Percentiles rank a stretch among this genome's conserved stretches.
Conservation (phyloP, 2,888 invertebrate genomes). For the Cryptosula pallasiana region DNA sequence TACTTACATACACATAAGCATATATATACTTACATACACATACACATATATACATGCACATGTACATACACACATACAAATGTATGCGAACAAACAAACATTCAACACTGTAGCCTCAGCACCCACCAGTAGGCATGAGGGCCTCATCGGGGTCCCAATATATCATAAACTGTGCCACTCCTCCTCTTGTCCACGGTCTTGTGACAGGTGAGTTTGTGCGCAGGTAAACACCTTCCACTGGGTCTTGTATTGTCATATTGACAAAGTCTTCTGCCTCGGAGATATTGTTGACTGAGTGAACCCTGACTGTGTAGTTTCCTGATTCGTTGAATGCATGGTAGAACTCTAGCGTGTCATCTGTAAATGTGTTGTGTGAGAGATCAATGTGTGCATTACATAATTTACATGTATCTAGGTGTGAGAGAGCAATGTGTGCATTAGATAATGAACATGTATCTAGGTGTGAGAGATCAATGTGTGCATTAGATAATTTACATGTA, state of each 20-base stretch:
- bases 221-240: neutral
- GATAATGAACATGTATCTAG: too few relatives aligned
- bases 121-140: constrained; percentile 12
- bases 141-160: constrained; percentile 19
- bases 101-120: too few relatives aligned
- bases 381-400: neutral
- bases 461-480: neutral
- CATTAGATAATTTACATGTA: neutral
- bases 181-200: neutral
- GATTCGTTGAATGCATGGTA: constrained; percentile 13
- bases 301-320: neutral
- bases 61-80: too few relatives aligned
- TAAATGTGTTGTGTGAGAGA: neutral
- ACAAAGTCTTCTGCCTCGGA: neutral
- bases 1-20: too few relatives aligned
- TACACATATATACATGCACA: too few relatives aligned
- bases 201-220: constrained; percentile 1
- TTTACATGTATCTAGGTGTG: neutral
- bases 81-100: too few relatives aligned
- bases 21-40: too few relatives aligned
- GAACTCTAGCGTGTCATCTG: constrained; percentile 10
- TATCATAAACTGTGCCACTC: neutral
- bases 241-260: constrained; percentile 16
- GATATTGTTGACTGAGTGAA: neutral
- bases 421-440: too few relatives aligned